Evolutionary conservation across 2,797 vertebrate genomes (phyloP), one percentile per base, ranked within the genome.

Genomic region (Crypturellus tataupa): DNA sequence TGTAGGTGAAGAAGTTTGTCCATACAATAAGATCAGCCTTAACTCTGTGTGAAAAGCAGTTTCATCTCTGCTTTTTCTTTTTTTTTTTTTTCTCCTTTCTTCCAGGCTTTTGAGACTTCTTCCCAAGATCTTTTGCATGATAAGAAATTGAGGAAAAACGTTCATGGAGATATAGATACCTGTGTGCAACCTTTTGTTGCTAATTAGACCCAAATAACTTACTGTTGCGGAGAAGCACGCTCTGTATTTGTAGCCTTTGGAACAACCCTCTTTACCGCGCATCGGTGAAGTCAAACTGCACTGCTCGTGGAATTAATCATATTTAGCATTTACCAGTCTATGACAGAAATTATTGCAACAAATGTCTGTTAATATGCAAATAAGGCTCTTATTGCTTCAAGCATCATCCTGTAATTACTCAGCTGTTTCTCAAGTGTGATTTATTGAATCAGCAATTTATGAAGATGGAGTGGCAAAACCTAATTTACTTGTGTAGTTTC

Each of bases 401-500:
- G 97, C 81, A 70, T 97, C 76, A 94, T 95, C 80, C 96, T 87
- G 72, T 97, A 97, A 98, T 98, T 98, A 98, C 97, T 98, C 95
- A 98, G 97, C 95, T 98, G 93, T 96, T 98, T 95, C 94, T 89
- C 81, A 93, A 97, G 79, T 90, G 47, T 96, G 96, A 98, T 95
- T 97, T 97, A 97, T 97, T 96, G 97, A 96, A 96, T 97, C 96
- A 97, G 96, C 95, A 96, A 88, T 93, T 97, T 97, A 96, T 95
- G 87, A 97, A 96, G 96, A 97, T 95, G 77, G 95, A 98, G 95
- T 91, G 91, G 72, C 81, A 89, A 76, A 90, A 97, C 80, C 85
- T 98, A 97, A 97, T 98, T 98, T 98, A 96, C 95, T 97, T 94
- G 31, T 97, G 96, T 97, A 98, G 95, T 89, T 98, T 98, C 97